Evolutionary conservation across 1,140 invertebrate genomes (phyloP), one percentile per base, ranked within the genome.

Genomic region (Heliothis subflexa): DNA sequence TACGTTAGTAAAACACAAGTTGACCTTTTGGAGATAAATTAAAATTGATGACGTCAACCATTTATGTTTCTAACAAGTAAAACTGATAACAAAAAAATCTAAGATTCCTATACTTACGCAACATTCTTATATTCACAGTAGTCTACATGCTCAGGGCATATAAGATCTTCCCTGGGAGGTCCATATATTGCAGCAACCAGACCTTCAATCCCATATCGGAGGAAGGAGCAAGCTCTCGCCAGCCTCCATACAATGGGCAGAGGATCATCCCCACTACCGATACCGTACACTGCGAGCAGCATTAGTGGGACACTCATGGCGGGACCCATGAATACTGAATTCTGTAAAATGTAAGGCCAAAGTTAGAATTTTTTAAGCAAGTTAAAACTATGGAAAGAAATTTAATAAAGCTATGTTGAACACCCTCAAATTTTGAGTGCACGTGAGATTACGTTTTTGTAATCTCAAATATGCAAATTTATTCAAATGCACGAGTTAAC

Each of bases 161-260:
- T 86, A 9, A 98, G 90, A 78, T 96, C 96, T 3, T 91, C 91
- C 47, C 98, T 94, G 57, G 97, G 96, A 52, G 96, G 96, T 0
- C 97, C 97, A 85, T 98, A 98, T 11, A 98, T 96, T 0, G 97
- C 95, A 2, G 96, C 95, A 0, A 98, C 95, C 0, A 98, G 94
- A 1, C 97, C 97, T 89, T 99, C 98, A 49, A 99, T 95, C 0
- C 95, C 95, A 81, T 96, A 95, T 52, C 98, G 96, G 64, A 99
- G 95, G 88, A 97, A 99, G 81, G 98, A 98, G n/a, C 97, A 95
- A 82, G 97, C 97, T 94, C 98, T 97, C 0, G 97, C 94, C 83
- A 98, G 93, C 74, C 96, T 94, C 87, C 96, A 95, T 78, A 97
- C 95, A 0, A 97, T 92, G 0, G 97, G 97, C 73, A 97, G 93